phyloP scores from a whole-genome alignment of 2,888 invertebrate species.

The Hemicrepidius hirtus region DNA sequence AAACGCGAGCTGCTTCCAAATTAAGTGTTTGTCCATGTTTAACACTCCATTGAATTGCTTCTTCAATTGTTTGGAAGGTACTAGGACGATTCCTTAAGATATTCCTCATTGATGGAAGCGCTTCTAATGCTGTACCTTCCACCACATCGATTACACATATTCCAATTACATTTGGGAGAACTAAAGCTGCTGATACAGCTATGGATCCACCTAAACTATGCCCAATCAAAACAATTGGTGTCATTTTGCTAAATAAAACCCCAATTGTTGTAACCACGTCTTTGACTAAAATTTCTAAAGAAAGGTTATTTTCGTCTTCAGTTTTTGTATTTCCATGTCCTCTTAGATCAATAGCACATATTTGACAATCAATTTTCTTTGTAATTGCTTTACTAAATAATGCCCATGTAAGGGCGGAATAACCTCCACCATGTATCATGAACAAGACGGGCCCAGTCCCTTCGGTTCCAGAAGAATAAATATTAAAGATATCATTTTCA shows the following conservation, averaged over 20 bases:
- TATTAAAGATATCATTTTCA: slow-evolving; percentile 78
- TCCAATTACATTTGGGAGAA: slow-evolving; percentile 81
- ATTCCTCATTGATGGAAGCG: slow-evolving; percentile 95
- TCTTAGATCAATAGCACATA: slow-evolving; percentile 93
- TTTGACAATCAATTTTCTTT: slow-evolving; percentile 88
- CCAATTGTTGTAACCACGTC: slow-evolving; percentile 86
- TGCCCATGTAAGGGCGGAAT: slow-evolving; percentile 97
- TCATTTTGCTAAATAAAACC: slow-evolving; percentile 76
- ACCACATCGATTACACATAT: slow-evolving; percentile 98
- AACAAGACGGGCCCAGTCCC: slow-evolving; percentile 91
- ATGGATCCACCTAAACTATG: slow-evolving; percentile 99
- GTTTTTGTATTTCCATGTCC: slow-evolving; percentile 94
- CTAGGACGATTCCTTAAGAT: slow-evolving; percentile 92
- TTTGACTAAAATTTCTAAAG: slow-evolving; percentile 85
- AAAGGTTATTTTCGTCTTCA: slow-evolving; percentile 86
- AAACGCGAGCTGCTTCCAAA: slow-evolving; percentile 93
- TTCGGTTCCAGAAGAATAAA: slow-evolving; percentile 78
- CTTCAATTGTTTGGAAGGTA: slow-evolving; percentile 88
- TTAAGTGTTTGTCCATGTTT: slow-evolving; percentile 96
- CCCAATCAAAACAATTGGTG: slow-evolving; percentile 88
- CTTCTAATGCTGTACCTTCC: slow-evolving; percentile 98
- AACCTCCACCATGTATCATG: slow-evolving; percentile 97
- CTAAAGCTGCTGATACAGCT: slow-evolving; percentile 87
- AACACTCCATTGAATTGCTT: slow-evolving; percentile 94
- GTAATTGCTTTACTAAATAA: slow-evolving; percentile 88